phyloP scores from a whole-genome alignment of 2,113 vertebrate species.

The Apus apus region DNA sequence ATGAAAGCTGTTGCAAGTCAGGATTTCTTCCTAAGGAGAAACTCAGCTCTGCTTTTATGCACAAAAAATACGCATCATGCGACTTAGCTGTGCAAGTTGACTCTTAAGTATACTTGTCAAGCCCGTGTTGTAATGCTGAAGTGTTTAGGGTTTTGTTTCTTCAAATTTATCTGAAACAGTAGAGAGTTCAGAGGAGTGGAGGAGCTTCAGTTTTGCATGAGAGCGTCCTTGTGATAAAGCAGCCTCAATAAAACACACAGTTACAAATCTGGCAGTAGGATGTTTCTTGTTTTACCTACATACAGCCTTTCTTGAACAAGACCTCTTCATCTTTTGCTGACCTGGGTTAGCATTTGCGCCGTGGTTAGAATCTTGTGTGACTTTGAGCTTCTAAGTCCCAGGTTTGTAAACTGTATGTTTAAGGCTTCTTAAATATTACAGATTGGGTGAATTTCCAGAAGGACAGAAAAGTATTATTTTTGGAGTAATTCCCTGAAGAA shows the following conservation, averaged over 20 bases:
- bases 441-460: neutral
- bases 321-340: neutral
- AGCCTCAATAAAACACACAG: neutral
- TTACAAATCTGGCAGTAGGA: neutral
- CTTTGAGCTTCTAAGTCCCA: neutral
- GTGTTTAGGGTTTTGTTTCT: neutral
- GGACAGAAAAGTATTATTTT: neutral
- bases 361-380: neutral
- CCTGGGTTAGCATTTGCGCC: neutral
- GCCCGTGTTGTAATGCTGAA: neutral
- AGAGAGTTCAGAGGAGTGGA: neutral
- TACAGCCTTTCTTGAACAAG: neutral
- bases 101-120: neutral
- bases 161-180: neutral
- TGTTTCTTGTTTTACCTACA: neutral
- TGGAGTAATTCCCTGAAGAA: neutral
- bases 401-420: neutral
- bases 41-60: neutral
- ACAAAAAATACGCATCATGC: fast-evolving
- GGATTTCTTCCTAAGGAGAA: neutral
- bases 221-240: neutral
- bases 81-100: neutral
- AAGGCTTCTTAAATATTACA: neutral
- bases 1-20: neutral
- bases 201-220: neutral